Evolutionary conservation across 1,140 invertebrate species (phyloP).

Genomic region (Drosophila simulans): DNA sequence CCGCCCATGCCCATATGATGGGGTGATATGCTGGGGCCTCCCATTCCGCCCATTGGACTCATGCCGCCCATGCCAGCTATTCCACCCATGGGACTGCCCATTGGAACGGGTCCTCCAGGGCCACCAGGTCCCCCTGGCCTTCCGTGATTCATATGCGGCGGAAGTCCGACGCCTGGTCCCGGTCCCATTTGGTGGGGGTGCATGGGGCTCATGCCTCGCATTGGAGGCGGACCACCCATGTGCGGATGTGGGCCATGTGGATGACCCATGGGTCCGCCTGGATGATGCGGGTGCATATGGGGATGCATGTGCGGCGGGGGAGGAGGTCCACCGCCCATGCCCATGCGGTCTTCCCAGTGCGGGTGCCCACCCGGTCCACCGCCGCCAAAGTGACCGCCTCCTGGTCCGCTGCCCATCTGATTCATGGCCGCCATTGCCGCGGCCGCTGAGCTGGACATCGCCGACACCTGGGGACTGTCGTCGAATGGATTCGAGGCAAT

Average conservation of each 20-base stretch:
- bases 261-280: constrained; percentile 84
- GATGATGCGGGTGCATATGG: constrained; percentile 85
- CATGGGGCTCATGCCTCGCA: constrained; percentile 90
- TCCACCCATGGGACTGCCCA: constrained; percentile 83
- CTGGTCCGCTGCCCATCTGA: constrained; percentile 78
- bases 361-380: constrained; percentile 68
- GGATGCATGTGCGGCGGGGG: constrained; percentile 80
- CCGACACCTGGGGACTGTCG: constrained; percentile 90
- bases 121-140: constrained; percentile 63
- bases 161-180: constrained; percentile 77
- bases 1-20: constrained; percentile 88
- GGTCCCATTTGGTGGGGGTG: constrained; percentile 81
- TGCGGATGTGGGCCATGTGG: constrained; percentile 84
- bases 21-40: constrained; percentile 87
- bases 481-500: constrained; percentile 98
- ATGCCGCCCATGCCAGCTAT: constrained; percentile 85
- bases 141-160: constrained; percentile 82
- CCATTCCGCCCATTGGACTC: constrained; percentile 87
- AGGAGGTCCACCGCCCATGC: constrained; percentile 86
- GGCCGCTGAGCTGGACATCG: constrained; percentile 74
- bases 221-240: constrained; percentile 86
- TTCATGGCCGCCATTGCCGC: constrained; percentile 87
- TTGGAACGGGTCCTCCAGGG: constrained; percentile 68
- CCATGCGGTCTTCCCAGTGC: constrained; percentile 86
- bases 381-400: constrained; percentile 66